Conservation (phyloP, 2,113 vertebrate species). For the Entelurus aequoreus region DNA sequence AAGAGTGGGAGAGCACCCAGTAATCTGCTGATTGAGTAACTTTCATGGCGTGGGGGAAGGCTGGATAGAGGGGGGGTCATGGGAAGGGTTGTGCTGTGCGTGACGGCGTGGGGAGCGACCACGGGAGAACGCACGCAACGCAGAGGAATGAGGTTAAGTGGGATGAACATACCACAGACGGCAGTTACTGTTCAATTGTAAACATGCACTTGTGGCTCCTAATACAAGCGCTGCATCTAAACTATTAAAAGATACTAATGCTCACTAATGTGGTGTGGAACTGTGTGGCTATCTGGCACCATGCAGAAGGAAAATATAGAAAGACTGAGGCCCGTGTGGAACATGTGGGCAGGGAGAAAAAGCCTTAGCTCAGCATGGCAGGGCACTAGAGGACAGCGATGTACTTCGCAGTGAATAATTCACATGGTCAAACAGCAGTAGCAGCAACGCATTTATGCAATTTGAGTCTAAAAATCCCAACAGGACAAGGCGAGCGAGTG, state of each 20-base stretch:
- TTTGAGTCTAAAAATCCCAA: slow-evolving; percentile 39
- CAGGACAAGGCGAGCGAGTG: slow-evolving; percentile 43
- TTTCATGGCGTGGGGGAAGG: slow-evolving; percentile 1
- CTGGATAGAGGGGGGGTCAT: not conserved
- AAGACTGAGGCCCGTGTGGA: slow-evolving; percentile 1
- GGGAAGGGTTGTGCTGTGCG: slow-evolving; percentile 16
- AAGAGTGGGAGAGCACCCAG: slow-evolving; percentile 52
- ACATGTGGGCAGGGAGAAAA: slow-evolving; percentile 16
- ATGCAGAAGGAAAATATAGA: not conserved
- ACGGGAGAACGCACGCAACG: slow-evolving; percentile 25
- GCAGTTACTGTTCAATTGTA: slow-evolving; percentile 18
- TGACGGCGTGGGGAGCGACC: slow-evolving; percentile 1
- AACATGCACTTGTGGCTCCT: slow-evolving; percentile 1
- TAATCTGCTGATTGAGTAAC: slow-evolving; percentile 63
- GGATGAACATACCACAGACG: slow-evolving; percentile 57
- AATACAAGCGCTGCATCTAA: not conserved
- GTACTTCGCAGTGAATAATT: slow-evolving; percentile 40
- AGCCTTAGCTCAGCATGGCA: slow-evolving; percentile 9
- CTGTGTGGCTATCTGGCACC: not conserved
- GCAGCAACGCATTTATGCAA: slow-evolving; percentile 52
- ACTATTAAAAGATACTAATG: not conserved
- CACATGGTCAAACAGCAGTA: slow-evolving; percentile 19
- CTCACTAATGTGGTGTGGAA: not conserved
- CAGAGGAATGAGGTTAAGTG: slow-evolving; percentile 62
- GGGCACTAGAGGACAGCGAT: slow-evolving; percentile 14